Evolutionary conservation across 2,797 vertebrate genomes (phyloP).

Genomic region (Sebastes baramenuke): DNA sequence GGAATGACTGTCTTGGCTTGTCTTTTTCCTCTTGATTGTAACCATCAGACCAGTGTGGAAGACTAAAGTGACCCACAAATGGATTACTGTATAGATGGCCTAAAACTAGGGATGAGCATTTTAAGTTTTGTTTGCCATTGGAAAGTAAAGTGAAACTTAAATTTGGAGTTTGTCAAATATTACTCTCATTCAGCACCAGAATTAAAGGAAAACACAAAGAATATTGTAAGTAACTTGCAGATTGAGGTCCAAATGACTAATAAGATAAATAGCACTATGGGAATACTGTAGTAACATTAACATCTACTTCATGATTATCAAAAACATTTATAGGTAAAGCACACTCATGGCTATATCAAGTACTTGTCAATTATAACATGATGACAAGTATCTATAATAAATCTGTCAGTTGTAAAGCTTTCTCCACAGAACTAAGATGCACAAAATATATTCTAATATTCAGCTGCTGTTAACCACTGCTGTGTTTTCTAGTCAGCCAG

Average conservation of each 20-base stretch:
- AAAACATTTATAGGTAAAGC: background rate
- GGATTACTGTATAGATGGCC: background rate
- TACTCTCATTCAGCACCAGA: background rate
- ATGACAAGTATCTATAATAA: background rate
- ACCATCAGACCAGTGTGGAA: background rate
- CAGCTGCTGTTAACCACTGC: background rate
- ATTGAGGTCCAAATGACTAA: background rate
- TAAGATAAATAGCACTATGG: background rate
- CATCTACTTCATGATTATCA: background rate
- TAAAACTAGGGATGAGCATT: constrained; percentile 10
- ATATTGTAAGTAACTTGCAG: background rate
- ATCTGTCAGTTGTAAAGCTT: background rate
- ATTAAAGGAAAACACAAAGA: background rate
- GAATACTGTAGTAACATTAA: background rate
- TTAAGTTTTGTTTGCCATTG: background rate
- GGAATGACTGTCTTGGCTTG: background rate
- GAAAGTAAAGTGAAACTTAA: background rate
- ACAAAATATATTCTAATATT: background rate
- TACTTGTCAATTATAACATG: background rate
- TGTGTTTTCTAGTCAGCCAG: background rate
- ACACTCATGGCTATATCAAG: background rate
- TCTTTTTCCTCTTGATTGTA: constrained; percentile 4
- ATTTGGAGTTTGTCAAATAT: background rate
- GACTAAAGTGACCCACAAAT: background rate
- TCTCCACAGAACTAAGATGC: background rate